Conservation (phyloP, 2,113 vertebrate genomes). For the Chamaetylas fuelleborni region DNA sequence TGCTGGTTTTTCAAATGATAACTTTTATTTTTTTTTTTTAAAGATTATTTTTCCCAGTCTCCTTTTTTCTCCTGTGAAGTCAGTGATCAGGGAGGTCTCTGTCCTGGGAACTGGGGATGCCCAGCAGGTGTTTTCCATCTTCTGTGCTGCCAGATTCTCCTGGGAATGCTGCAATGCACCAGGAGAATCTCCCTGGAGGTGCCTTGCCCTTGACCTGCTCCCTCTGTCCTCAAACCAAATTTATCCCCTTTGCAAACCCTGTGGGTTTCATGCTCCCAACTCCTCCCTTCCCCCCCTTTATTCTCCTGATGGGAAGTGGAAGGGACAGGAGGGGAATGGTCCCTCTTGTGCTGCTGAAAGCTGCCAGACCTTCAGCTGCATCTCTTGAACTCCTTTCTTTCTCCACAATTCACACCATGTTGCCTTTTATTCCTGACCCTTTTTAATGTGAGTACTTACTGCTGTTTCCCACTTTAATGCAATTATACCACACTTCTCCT, state of each 20-base stretch:
- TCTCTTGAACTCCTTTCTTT: not conserved
- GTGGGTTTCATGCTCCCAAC: accelerated
- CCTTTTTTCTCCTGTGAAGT: accelerated
- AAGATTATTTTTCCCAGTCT: not conserved
- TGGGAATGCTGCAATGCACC: not conserved
- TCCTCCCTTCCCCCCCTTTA: not conserved
- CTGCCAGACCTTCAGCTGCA: not conserved
- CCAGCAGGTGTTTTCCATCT: not conserved
- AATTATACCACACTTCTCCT: constrained; percentile 32
- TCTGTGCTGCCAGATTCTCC: not conserved
- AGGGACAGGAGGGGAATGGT: not conserved
- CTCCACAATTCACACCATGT: not conserved
- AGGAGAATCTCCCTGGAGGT: not conserved
- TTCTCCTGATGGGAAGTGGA: not conserved
- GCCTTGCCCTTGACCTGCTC: not conserved
- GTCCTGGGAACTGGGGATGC: not conserved
- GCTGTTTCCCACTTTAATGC: constrained; percentile 38
- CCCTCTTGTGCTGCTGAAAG: not conserved
- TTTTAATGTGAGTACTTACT: constrained; percentile 5
- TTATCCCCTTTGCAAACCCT: not conserved
- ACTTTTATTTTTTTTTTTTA: not conserved
- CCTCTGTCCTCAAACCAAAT: accelerated
- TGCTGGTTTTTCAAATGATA: accelerated
- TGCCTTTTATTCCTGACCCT: constrained; percentile 42
- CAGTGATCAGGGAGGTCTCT: too few species aligned